Percentiles rank a stretch among this genome's conserved stretches.
phyloP scores from a whole-genome alignment of 1,140 invertebrate species.

The Tyrophagus putrescentiae region DNA sequence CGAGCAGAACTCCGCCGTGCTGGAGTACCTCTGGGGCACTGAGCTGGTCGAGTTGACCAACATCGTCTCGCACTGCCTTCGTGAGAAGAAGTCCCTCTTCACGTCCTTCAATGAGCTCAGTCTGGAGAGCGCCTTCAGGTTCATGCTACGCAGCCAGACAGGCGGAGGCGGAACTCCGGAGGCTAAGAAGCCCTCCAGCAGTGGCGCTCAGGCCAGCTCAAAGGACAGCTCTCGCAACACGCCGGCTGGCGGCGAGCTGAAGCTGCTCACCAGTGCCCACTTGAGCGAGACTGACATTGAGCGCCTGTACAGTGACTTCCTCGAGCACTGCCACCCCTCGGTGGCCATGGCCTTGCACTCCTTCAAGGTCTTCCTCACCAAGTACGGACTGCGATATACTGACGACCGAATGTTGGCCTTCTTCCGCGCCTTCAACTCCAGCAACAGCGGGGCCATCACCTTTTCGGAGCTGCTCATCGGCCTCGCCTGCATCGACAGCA shows the following conservation, averaged over 20 bases:
- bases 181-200: too few relatives aligned
- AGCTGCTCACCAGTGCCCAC: conserved; percentile 19
- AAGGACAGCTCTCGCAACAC: conserved; percentile 19
- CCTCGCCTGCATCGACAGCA: conserved; percentile 39
- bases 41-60: neutral
- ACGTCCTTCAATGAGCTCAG: too few relatives aligned
- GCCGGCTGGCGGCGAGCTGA: conserved; percentile 12
- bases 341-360: conserved; percentile 7
- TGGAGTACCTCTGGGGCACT: conserved; percentile 8
- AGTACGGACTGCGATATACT: neutral
- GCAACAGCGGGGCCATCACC: conserved; percentile 26
- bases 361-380: conserved; percentile 19
- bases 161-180: too few relatives aligned
- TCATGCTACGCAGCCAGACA: too few relatives aligned
- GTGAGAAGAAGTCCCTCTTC: conserved; percentile 15
- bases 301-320: conserved; percentile 17
- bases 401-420: neutral
- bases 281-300: conserved; percentile 17
- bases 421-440: conserved; percentile 20
- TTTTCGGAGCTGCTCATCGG: conserved; percentile 39
- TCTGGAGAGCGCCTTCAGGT: too few relatives aligned
- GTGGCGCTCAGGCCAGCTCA: too few relatives aligned
- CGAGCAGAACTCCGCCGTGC: neutral
- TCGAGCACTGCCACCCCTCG: conserved; percentile 22
- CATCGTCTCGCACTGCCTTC: neutral